A percentile compares a stretch with the other conserved stretches of the same genome.
Conservation (phyloP, 2,113 vertebrate genomes). For the Paracanthobrama guichenoti region DNA sequence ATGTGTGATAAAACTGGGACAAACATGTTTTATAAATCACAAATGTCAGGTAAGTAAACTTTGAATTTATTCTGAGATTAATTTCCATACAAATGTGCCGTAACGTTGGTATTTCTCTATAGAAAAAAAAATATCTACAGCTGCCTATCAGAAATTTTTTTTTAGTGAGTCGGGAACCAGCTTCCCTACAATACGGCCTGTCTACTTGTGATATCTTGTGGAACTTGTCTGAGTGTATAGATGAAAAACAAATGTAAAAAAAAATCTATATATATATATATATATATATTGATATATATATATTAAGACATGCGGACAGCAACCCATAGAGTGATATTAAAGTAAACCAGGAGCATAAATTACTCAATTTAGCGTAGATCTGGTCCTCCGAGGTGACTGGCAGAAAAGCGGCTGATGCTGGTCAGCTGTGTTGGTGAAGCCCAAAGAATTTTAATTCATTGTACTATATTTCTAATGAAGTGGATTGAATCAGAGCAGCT, state of each 20-base stretch:
- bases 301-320: constrained; percentile 67
- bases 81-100: constrained; percentile 78
- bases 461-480: constrained; percentile 71
- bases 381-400: constrained; percentile 72
- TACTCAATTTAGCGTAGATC: constrained; percentile 69
- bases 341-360: constrained; percentile 67
- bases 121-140: constrained; percentile 68
- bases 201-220: constrained; percentile 79
- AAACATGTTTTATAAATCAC: constrained; percentile 79
- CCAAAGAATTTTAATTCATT: constrained; percentile 80
- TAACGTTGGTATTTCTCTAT: constrained; percentile 75
- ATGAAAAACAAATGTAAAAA: constrained; percentile 56
- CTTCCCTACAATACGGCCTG: constrained; percentile 72
- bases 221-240: constrained; percentile 78
- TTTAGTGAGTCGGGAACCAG: constrained; percentile 71
- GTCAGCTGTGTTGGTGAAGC: constrained; percentile 78
- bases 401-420: constrained; percentile 70
- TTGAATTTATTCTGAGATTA: constrained; percentile 73
- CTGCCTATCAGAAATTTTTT: constrained; percentile 72
- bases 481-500: constrained; percentile 73
- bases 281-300: constrained; percentile 61
- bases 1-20: constrained; percentile 78
- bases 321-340: constrained; percentile 67
- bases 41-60: constrained; percentile 81
- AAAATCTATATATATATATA: too few relatives aligned